Evolutionary conservation across 2,888 invertebrate species (phyloP), one percentile per base, ranked within the genome.

Genomic region (Steinernema hermaphroditum): DNA sequence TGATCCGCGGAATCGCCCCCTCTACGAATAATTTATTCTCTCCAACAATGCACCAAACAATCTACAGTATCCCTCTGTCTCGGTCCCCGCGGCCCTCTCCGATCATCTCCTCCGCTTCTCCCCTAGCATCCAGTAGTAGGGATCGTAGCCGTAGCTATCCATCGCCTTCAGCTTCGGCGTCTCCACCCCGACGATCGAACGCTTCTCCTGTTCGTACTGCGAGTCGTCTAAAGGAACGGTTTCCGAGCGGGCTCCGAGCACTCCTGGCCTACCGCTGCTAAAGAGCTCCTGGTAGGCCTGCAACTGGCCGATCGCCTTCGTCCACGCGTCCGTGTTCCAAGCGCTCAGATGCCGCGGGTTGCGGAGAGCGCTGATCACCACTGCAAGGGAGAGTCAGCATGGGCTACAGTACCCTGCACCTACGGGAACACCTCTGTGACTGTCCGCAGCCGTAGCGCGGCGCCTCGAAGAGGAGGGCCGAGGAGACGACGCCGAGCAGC

Each of bases 281-380:
- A 75, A 75, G 27, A 75, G 71, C 49, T 71, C 50, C 27, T 75
- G 71, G 41, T 75, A 75, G 14, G 74, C 75, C 14, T 75, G 44
- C 49, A 75, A 44, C 19, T 75, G 75, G 6, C 62, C 69, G 22
- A 77, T 44, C 22, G 75, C 75, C 62, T 75, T 75, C 41, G 73
- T 49, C 75, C 71, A 72, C 34, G 73, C 44, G 16, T 75, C 75
- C 37, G 70, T 69, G 44, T 69, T 69, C 75, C 75, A 76, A 22
- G 70, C 54, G 12, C 77, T 69, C 41, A 75, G 62, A 32, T 73
- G 41, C 9, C 75, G 49, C 4, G 75, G 76, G 43, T 75, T 72
- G 14, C 75, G 27, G 14, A 75, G 68, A 22, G 70, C 72, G 44
- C 72, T 70, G 12, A 75, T 50, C 22, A 76, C 29, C 71, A 72